A percentile compares a stretch with the other conserved stretches of the same genome.
Conservation (phyloP, 2,113 vertebrate species). For the Dromaius novaehollandiae region DNA sequence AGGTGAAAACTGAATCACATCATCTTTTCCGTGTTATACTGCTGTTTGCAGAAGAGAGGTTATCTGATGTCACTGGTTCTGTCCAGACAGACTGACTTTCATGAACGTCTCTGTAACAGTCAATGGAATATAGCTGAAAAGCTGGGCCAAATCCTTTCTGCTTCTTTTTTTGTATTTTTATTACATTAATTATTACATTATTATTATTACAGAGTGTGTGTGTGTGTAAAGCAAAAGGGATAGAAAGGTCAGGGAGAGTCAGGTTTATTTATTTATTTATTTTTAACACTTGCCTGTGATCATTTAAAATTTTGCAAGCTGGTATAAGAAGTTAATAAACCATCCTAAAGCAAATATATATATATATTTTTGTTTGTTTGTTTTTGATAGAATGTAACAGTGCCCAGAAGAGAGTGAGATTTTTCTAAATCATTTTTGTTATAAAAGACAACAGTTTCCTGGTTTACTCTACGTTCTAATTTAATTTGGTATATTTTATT, state of each 20-base stretch:
- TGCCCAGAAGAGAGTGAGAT: not conserved
- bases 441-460: not conserved
- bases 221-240: not conserved
- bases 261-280: not conserved
- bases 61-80: not conserved
- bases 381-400: not conserved
- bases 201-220: not conserved
- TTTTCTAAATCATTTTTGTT: not conserved
- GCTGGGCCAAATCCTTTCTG: not conserved
- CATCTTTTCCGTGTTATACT: not conserved
- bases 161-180: not conserved
- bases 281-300: not conserved
- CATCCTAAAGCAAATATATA: not conserved
- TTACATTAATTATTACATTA: not conserved
- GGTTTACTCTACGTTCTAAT: not conserved
- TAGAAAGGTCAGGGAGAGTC: not conserved
- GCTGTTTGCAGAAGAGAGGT: not conserved
- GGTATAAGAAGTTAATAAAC: not conserved
- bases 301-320: not conserved
- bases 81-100: not conserved
- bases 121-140: not conserved
- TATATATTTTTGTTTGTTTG: not conserved
- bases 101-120: no score
- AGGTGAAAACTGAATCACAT: not conserved
- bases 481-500: not conserved